phyloP scores from a whole-genome alignment of 1,140 invertebrate species.

The Calliphora vicina region DNA sequence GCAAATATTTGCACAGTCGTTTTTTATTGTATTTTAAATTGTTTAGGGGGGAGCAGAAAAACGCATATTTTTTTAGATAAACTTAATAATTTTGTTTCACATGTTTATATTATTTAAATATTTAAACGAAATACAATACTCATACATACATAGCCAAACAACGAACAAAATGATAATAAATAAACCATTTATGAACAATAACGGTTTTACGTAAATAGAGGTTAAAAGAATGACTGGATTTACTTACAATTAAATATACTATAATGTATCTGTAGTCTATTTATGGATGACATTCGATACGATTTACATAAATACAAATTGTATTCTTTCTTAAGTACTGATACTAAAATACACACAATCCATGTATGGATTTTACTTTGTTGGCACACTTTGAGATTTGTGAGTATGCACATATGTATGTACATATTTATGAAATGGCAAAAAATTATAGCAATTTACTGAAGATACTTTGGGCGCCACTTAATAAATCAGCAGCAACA shows the following conservation, averaged over 20 bases:
- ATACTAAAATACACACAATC: too few species aligned
- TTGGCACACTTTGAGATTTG: not conserved
- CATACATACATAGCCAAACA: not conserved
- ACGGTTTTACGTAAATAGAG: too few species aligned
- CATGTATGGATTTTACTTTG: not conserved
- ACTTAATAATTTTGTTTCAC: slow-evolving; percentile 1
- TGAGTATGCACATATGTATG: not conserved
- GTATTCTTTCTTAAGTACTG: too few species aligned
- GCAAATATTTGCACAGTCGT: slow-evolving; percentile 43
- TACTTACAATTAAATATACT: too few species aligned
- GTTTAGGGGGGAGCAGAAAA: not conserved
- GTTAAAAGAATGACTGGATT: too few species aligned
- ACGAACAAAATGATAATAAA: too few species aligned
- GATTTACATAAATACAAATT: too few species aligned
- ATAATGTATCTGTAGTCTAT: too few species aligned
- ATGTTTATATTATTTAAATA: slow-evolving; percentile 3
- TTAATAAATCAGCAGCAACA: not conserved
- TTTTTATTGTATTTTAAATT: slow-evolving; percentile 17
- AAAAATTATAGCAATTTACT: not conserved
- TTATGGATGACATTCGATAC: too few species aligned
- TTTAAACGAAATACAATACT: not conserved
- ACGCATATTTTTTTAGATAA: not conserved
- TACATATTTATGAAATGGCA: not conserved
- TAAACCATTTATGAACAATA: too few species aligned
- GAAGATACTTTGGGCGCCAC: not conserved